Evolutionary conservation across 2,113 vertebrate genomes (phyloP).

Genomic region (Rissa tridactyla): DNA sequence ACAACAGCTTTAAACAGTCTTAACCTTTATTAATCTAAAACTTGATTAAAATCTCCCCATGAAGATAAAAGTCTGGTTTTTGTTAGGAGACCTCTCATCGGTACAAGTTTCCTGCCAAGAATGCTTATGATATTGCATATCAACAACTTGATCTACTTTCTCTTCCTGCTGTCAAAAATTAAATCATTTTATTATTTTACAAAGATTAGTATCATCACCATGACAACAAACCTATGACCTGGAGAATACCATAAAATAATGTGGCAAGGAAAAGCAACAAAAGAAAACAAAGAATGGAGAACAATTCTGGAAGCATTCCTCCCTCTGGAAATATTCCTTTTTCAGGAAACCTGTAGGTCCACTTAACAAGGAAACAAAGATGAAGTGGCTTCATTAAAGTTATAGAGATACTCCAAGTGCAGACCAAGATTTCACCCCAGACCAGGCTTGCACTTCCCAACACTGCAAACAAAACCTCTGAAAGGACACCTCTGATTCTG

Average conservation of each 20-base stretch:
- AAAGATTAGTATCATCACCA: slow-evolving; percentile 17
- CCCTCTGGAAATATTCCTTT: not conserved
- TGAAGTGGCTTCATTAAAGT: not conserved
- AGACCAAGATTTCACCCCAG: not conserved
- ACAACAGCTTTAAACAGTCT: not conserved
- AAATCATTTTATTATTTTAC: slow-evolving; percentile 5
- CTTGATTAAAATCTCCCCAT: not conserved
- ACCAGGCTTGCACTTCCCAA: not conserved
- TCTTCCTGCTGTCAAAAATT: slow-evolving; percentile 54
- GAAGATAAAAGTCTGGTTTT: not conserved
- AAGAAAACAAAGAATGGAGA: not conserved
- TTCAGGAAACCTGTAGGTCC: not conserved
- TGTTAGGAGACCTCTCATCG: not conserved
- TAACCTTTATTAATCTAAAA: not conserved
- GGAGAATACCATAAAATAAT: not conserved
- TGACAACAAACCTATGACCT: slow-evolving; percentile 36
- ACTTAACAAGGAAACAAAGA: not conserved
- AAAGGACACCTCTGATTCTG: not conserved
- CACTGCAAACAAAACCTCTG: not conserved
- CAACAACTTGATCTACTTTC: slow-evolving; percentile 40
- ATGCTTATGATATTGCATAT: slow-evolving; percentile 15
- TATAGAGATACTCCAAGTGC: not conserved
- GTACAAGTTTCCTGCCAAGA: slow-evolving; percentile 26
- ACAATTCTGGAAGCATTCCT: not conserved
- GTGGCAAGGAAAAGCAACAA: not conserved